A percentile compares a stretch with the other conserved stretches of the same genome.
phyloP scores from a whole-genome alignment of 2,888 invertebrate species.

The Mellilla xanthometata region DNA sequence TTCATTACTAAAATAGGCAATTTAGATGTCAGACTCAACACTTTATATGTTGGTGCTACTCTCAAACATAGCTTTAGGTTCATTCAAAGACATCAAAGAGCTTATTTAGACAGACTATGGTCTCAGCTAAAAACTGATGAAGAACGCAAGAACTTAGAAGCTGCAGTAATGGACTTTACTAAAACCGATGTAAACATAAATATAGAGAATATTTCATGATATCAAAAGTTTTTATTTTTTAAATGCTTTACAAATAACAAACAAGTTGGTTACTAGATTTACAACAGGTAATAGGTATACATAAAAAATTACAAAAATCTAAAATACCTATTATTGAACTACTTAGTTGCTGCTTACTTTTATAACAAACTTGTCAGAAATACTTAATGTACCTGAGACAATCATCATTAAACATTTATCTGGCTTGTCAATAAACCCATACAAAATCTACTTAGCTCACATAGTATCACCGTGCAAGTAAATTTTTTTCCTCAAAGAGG shows the following conservation, averaged over 20 bases:
- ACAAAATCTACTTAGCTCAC: no score
- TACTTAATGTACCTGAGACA: no score
- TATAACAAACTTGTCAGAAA: no score
- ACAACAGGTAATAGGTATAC: no score
- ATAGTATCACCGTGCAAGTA: conserved; percentile 45
- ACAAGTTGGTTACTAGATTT: no score
- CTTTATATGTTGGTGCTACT: conserved; percentile 89
- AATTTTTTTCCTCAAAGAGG: conserved; percentile 64
- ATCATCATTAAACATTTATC: no score
- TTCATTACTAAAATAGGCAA: conserved; percentile 86
- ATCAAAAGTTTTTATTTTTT: conserved; percentile 13
- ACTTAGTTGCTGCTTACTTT: no score
- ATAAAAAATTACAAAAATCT: no score
- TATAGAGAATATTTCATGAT: conserved; percentile 62
- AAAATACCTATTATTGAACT: no score
- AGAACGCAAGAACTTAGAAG: conserved; percentile 82
- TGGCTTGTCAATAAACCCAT: no score
- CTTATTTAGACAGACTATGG: conserved; percentile 85
- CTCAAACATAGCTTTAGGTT: conserved; percentile 90
- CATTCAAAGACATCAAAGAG: conserved; percentile 86
- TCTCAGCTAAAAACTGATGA: conserved; percentile 83
- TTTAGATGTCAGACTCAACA: conserved; percentile 83
- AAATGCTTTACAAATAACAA: not conserved
- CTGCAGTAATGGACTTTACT: conserved; percentile 70
- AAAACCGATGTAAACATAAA: conserved; percentile 72